Base-by-base conservation (phyloP, 2,888 invertebrate species). In the Ichneumoninae sp. region DNA sequence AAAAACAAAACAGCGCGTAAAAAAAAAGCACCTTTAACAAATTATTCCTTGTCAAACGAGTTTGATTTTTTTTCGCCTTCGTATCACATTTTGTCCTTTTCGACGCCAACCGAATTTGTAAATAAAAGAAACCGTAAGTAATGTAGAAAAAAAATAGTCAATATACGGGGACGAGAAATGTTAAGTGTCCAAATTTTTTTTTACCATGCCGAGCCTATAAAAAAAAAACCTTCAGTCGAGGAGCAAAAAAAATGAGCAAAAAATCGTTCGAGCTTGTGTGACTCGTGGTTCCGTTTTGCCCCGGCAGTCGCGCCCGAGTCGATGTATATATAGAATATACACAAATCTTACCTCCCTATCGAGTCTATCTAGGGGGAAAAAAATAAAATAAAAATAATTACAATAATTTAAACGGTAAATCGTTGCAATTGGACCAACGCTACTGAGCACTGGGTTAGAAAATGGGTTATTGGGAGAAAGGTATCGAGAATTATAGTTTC, bases 361-460 rank as follows among this genome's bases (percentile, higher is more conserved):
- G 81, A 87, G 85, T 83, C 87, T 86, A 84, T 77, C 85, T 81
- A 83, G 52, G 44, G 40, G 22, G 44, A 71, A 79, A 79, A 71
- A 40, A 66, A 66, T 54, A 76, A 66, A 73, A 73, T 44, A 26
- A 26, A 19, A 26, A 57, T 26, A 26, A 8, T 19, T 66, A 63
- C 85, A 83, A 69, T 77, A 83, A 83, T 87, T 85, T 85, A 84
- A 87, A 85, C 85, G 77, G 76, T 89, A 88, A 88, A 89, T 91
- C 90, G 89, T 91, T 91, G 90, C 88, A 90, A 90, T 89, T 89
- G 89, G 88, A 89, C 90, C 91, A 91, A 91, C 89, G 91, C 91
- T 89, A 89, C 86, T 84, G 81, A 87, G 88, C 86, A 85, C 81
- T 80, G 87, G 78, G 63, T 60, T 69, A 50, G 26, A 52, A 47